A percentile compares a stretch with the other conserved stretches of the same genome.
Conservation (phyloP, 1,140 invertebrate species). For the Tetramorium alpestre region DNA sequence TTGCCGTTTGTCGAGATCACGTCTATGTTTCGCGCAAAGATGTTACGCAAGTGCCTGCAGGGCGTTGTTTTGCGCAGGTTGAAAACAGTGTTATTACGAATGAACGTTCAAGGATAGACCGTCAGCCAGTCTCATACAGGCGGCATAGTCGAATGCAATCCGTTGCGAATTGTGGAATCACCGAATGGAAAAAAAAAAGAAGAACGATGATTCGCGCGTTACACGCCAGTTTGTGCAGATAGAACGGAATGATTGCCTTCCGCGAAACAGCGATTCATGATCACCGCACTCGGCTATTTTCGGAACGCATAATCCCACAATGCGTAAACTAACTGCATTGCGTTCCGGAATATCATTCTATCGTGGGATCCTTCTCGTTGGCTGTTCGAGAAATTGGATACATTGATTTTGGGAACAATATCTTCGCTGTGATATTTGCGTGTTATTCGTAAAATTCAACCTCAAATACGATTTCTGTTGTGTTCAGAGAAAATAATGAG, state of each 20-base stretch:
- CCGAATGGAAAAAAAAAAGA: not conserved
- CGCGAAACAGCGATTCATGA: constrained; percentile 47
- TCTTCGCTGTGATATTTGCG: not conserved
- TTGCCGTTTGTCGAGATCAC: not conserved
- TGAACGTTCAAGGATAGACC: constrained; percentile 36
- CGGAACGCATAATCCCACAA: constrained; percentile 31
- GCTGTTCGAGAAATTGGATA: not conserved
- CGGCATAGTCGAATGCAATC: constrained; percentile 1
- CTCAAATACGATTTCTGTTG: too few relatives aligned
- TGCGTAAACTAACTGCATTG: constrained; percentile 29
- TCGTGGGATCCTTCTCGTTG: not conserved
- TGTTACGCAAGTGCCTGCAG: constrained; percentile 35
- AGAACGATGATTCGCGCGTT: constrained; percentile 4
- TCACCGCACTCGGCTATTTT: constrained; percentile 40
- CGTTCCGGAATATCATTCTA: not conserved
- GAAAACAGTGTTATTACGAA: constrained; percentile 17
- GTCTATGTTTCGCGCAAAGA: not conserved
- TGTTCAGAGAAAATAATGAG: not conserved
- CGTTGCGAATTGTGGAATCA: constrained; percentile 18
- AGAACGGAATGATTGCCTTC: constrained; percentile 32
- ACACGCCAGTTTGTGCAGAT: constrained; percentile 6
- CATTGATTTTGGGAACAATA: not conserved
- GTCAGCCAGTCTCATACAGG: constrained; percentile 2
- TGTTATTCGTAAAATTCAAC: not conserved
- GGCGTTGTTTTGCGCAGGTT: constrained; percentile 43